Evolutionary conservation across 2,888 invertebrate species (phyloP).

Genomic region (Andricus curvator): DNA sequence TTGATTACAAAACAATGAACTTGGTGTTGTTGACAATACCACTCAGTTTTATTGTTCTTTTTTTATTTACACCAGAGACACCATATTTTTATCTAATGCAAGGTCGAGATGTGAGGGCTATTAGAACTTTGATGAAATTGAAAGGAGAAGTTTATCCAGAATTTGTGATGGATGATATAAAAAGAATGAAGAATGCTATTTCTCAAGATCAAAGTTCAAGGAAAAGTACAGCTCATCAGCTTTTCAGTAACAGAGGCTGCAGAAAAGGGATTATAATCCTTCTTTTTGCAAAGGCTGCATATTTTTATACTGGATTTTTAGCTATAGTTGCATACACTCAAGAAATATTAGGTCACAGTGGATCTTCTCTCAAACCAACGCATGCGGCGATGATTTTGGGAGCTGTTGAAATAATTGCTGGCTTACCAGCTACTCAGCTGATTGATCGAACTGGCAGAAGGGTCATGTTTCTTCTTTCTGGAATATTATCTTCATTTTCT

Average conservation of each 20-base stretch:
- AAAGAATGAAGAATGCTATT: constrained; percentile 80
- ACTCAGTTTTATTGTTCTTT: constrained; percentile 80
- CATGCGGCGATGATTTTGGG: constrained; percentile 81
- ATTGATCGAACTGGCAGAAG: constrained; percentile 83
- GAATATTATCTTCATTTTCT: constrained; percentile 80
- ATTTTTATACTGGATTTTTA: constrained; percentile 83
- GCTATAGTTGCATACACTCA: constrained; percentile 82
- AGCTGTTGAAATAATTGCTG: constrained; percentile 80
- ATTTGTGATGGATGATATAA: constrained; percentile 81
- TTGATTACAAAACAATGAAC: constrained; percentile 79
- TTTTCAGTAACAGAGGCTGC: constrained; percentile 79
- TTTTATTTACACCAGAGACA: constrained; percentile 84
- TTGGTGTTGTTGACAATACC: constrained; percentile 80
- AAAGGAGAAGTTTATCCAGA: constrained; percentile 76
- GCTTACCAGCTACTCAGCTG: constrained; percentile 81
- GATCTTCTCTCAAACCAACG: constrained; percentile 78
- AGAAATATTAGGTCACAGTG: constrained; percentile 82
- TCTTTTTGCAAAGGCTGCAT: constrained; percentile 82
- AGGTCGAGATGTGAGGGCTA: constrained; percentile 80
- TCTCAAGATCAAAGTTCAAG: constrained; percentile 75
- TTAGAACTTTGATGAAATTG: constrained; percentile 80
- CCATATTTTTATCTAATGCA: constrained; percentile 82
- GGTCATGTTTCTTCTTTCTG: constrained; percentile 82
- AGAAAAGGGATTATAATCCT: constrained; percentile 82
- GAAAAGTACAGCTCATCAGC: constrained; percentile 65